Conservation (phyloP, 2,888 invertebrate genomes). For the Scaptomyza polygonia region DNA sequence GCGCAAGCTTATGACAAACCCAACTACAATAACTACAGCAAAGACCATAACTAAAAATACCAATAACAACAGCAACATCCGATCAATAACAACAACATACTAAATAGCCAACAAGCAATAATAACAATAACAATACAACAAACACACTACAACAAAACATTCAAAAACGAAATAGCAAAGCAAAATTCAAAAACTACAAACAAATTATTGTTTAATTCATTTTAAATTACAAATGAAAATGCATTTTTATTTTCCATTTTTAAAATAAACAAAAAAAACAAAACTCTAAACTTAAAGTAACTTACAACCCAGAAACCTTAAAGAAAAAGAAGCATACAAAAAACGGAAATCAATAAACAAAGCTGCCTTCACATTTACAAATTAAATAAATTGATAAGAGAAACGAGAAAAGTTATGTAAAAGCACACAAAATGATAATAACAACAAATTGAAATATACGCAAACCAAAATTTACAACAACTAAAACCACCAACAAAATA, state of each 20-base stretch:
- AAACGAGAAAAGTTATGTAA: slow-evolving; percentile 63
- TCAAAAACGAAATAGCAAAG: slow-evolving; percentile 53
- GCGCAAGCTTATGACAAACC: slow-evolving; percentile 48
- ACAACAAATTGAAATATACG: slow-evolving; percentile 44
- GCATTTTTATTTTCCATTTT: slow-evolving; percentile 21
- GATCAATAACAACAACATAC: slow-evolving; percentile 71
- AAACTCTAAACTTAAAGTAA: slow-evolving; percentile 53
- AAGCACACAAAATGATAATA: slow-evolving; percentile 79
- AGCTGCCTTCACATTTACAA: slow-evolving; percentile 83
- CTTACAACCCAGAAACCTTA: slow-evolving; percentile 53
- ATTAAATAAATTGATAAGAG: slow-evolving; percentile 75
- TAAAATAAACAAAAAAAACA: slow-evolving; percentile 19
- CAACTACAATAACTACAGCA: slow-evolving; percentile 58
- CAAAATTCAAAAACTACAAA: slow-evolving; percentile 66
- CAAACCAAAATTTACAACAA: slow-evolving; percentile 50
- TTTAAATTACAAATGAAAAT: slow-evolving; percentile 11
- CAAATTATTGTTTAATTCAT: slow-evolving; percentile 31
- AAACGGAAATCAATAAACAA: slow-evolving; percentile 84
- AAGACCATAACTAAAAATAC: slow-evolving; percentile 57
- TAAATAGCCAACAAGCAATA: slow-evolving; percentile 68
- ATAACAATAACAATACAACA: slow-evolving; percentile 59
- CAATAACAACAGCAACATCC: slow-evolving; percentile 66
- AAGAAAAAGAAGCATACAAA: slow-evolving; percentile 64
- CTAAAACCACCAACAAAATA: slow-evolving; percentile 41
- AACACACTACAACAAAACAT: slow-evolving; percentile 32